Evolutionary conservation across 2,797 vertebrate species (phyloP).

Genomic region (Anniella stebbinsi): DNA sequence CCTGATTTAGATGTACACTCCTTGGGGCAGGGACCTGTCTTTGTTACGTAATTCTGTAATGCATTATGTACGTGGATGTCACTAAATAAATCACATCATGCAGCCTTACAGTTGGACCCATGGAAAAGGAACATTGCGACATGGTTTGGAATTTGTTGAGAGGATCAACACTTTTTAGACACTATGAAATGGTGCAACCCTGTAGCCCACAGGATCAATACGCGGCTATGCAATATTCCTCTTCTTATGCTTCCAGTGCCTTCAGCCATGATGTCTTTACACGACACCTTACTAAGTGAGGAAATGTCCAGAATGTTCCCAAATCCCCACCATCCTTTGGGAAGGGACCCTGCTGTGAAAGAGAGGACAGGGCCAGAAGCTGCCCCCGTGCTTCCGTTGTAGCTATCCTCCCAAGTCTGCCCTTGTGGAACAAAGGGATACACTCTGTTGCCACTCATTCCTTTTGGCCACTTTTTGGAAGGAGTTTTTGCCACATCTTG

Average conservation of each 20-base stretch:
- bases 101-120: not conserved
- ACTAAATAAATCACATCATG: not conserved
- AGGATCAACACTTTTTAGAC: not conserved
- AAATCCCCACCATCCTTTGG: not conserved
- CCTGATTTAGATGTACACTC: too few relatives aligned
- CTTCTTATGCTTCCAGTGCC: not conserved
- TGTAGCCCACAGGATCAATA: not conserved
- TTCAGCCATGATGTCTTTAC: not conserved
- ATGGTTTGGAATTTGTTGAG: not conserved
- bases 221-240: not conserved
- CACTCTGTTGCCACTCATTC: not conserved
- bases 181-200: not conserved
- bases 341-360: not conserved
- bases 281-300: not conserved
- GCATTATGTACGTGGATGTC: not conserved
- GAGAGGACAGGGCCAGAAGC: too few relatives aligned
- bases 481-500: not conserved
- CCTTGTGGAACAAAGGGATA: too few relatives aligned
- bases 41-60: too few relatives aligned
- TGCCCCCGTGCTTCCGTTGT: not conserved
- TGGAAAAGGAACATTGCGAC: not conserved
- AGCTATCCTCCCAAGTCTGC: too few relatives aligned
- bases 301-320: not conserved
- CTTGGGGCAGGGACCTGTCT: too few relatives aligned
- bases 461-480: accelerated